Evolutionary conservation across 2,888 invertebrate species (phyloP).

Genomic region (Acanthosepion lycidas): DNA sequence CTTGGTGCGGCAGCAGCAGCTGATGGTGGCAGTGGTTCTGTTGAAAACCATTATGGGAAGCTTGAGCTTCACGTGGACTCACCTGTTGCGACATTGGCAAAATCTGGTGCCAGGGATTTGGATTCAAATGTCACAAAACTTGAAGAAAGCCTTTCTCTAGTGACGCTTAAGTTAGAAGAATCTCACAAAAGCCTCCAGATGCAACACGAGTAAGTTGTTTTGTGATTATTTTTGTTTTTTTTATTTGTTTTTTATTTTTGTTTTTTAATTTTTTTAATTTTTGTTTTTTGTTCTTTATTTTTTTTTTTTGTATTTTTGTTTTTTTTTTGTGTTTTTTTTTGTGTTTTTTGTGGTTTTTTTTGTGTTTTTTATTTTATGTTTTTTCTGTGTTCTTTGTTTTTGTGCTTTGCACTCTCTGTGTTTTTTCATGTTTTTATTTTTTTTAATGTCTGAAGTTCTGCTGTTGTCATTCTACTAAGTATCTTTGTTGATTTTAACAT

Average conservation of each 20-base stretch:
- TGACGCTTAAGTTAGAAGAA: constrained; percentile 83
- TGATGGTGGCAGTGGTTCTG: constrained; percentile 43
- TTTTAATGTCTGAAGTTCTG: too few species aligned
- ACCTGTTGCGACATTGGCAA: constrained; percentile 36
- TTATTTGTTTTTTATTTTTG: neutral
- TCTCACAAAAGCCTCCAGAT: constrained; percentile 83
- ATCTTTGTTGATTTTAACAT: too few species aligned
- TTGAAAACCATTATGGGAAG: constrained; percentile 46
- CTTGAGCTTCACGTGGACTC: constrained; percentile 38
- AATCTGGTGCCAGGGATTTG: constrained; percentile 41
- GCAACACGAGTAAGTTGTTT: constrained; percentile 83
- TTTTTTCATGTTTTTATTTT: too few species aligned
- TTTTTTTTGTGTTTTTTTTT: constrained; percentile 47
- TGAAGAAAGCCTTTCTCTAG: constrained; percentile 65
- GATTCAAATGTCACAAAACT: constrained; percentile 55
- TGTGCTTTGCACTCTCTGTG: too few species aligned
- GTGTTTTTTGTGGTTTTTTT: neutral
- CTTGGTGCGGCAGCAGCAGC: constrained; percentile 24
- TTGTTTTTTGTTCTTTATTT: constrained; percentile 51
- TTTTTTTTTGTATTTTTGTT: neutral
- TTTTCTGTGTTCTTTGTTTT: too few species aligned
- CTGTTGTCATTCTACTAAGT: too few species aligned
- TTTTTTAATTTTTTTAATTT: constrained; percentile 50
- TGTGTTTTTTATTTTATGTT: neutral
- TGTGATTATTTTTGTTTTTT: neutral